phyloP scores from a whole-genome alignment of 35 echinoderm and acorn worm species.

The Strongylocentrotus purpuratus region DNA sequence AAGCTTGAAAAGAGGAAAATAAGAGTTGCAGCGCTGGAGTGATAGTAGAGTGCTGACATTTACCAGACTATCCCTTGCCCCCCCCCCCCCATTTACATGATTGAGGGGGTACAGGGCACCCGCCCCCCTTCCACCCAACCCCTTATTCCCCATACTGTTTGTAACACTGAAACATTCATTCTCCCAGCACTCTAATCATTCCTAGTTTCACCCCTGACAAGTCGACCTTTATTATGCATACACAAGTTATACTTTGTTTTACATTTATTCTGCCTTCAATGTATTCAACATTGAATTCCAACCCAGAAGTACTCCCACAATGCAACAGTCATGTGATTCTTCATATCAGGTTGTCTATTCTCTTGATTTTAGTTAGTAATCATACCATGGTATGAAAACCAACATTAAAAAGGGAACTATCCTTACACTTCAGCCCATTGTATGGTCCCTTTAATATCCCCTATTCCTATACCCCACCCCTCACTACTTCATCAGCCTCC shows the following conservation, averaged over 20 bases:
- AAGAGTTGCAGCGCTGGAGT: neutral
- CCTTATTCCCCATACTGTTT: neutral
- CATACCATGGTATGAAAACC: neutral
- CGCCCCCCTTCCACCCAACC: neutral
- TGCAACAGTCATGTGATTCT: neutral
- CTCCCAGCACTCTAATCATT: neutral
- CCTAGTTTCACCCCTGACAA: too few relatives aligned
- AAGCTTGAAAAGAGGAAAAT: conserved; percentile 26
- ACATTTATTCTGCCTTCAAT: neutral
- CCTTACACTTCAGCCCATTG: neutral
- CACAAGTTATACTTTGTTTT: neutral
- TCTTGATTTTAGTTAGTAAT: neutral
- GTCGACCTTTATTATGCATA: neutral
- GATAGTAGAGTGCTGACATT: conserved; percentile 34
- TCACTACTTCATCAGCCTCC: too few relatives aligned
- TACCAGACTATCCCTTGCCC: neutral
- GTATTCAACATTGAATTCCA: neutral
- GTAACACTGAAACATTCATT: neutral
- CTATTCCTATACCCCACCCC: neutral
- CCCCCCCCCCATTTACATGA: neutral
- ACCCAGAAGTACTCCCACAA: neutral
- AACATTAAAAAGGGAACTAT: neutral
- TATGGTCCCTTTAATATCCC: neutral
- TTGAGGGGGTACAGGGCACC: neutral
- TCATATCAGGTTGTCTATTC: neutral